phyloP scores from a whole-genome alignment of 2,888 invertebrate species.

The Lottia scabra region DNA sequence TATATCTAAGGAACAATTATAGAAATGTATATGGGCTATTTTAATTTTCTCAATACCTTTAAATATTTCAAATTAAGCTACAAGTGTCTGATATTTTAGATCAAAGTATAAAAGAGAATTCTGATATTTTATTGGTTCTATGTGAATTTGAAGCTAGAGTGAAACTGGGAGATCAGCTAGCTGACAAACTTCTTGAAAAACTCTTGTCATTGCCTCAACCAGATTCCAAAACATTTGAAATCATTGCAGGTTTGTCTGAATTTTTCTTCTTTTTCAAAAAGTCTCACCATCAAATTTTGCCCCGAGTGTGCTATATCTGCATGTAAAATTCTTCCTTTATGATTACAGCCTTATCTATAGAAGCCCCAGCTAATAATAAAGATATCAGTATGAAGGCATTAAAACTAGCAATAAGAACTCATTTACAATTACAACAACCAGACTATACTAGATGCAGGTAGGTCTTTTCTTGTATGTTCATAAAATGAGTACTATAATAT shows the following conservation, averaged over 20 bases:
- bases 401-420: slow-evolving; percentile 63
- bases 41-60: no score
- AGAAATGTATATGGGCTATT: no score
- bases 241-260: slow-evolving; percentile 53
- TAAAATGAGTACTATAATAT: no score
- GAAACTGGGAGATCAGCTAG: slow-evolving; percentile 50
- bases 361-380: slow-evolving; percentile 48
- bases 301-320: background rate
- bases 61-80: no score
- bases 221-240: slow-evolving; percentile 64
- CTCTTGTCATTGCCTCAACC: slow-evolving; percentile 56
- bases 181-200: slow-evolving; percentile 58
- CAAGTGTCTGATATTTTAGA: background rate
- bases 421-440: slow-evolving; percentile 47
- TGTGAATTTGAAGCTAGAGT: slow-evolving; percentile 65
- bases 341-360: slow-evolving; percentile 52
- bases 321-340: background rate
- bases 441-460: slow-evolving; percentile 62
- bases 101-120: slow-evolving; percentile 31
- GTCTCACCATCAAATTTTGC: background rate
- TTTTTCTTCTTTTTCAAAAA: background rate
- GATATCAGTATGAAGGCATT: slow-evolving; percentile 56
- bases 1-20: no score
- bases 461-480: no score
- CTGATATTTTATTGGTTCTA: slow-evolving; percentile 55